These are phyloP conservation scores for Cacoxenus indagator DNA, from an alignment of 2,888 invertebrate genomes.

Conservation along the genomic window DNA sequence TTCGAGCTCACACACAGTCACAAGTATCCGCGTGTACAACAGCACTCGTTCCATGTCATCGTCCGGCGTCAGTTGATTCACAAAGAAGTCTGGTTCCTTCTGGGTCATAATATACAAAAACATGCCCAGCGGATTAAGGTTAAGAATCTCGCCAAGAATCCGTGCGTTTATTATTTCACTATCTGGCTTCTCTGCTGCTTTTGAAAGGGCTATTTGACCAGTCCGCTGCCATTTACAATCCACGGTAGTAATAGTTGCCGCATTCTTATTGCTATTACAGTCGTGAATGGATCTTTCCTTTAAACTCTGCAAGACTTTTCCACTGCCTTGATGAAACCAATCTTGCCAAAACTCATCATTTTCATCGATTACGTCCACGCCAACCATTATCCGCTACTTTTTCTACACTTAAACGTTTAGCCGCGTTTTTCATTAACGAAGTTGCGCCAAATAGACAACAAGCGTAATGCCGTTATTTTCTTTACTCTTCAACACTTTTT, in stretches of 20 bases:
- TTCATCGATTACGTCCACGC: conserved; percentile 31
- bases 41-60: conserved; percentile 51
- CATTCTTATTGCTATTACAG: background rate
- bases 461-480: too few species aligned
- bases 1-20: conserved; percentile 48
- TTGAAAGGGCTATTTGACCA: background rate
- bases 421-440: too few species aligned
- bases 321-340: conserved; percentile 32
- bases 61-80: conserved; percentile 43
- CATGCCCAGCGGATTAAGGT: conserved; percentile 47
- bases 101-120: conserved; percentile 47
- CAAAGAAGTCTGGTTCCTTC: conserved; percentile 42
- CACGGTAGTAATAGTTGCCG: background rate
- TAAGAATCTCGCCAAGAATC: conserved; percentile 24
- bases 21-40: conserved; percentile 48
- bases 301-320: conserved; percentile 24
- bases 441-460: too few species aligned
- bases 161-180: conserved; percentile 17
- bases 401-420: conserved; percentile 25
- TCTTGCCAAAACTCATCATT: conserved; percentile 35
- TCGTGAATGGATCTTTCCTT: conserved; percentile 3
- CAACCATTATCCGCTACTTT: conserved; percentile 28
- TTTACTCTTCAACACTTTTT: too few species aligned
- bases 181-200: background rate
- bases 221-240: background rate